Evolutionary conservation across 2,888 invertebrate genomes (phyloP).

Genomic region (Schizaphis graminum): DNA sequence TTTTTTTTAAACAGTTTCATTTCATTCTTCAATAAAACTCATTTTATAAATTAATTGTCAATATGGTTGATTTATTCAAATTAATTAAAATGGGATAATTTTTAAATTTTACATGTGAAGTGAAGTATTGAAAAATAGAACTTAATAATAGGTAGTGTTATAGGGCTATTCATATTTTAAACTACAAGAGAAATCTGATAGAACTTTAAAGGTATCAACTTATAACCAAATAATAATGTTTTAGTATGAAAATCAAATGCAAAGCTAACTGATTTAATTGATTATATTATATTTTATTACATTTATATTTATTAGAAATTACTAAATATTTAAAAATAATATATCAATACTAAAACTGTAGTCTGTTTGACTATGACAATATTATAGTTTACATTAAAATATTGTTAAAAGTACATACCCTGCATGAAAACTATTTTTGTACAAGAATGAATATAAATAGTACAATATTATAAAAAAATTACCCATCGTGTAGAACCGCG

Average conservation of each 20-base stretch:
- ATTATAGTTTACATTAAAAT: not conserved
- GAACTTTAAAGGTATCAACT: not conserved
- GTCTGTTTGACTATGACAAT: not conserved
- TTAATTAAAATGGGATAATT: slow-evolving; percentile 23
- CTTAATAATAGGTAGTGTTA: not conserved
- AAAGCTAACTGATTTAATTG: not conserved
- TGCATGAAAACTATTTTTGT: not conserved
- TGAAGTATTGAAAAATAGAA: not conserved
- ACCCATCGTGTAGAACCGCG: slow-evolving; percentile 97
- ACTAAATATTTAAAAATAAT: not conserved
- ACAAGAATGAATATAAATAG: not conserved
- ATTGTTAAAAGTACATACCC: not conserved
- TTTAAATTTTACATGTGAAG: not conserved
- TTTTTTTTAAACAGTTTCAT: not conserved
- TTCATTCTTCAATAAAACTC: not conserved
- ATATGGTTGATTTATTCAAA: slow-evolving; percentile 66
- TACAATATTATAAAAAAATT: slow-evolving; percentile 67
- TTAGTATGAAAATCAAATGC: not conserved
- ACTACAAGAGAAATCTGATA: not conserved
- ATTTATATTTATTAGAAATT: not conserved
- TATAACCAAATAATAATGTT: not conserved
- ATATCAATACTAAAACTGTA: not conserved
- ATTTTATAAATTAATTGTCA: not conserved
- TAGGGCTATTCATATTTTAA: not conserved
- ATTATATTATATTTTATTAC: not conserved